Conservation (phyloP, 1,140 invertebrate genomes). For the Pseudachorutes palmiensis region DNA sequence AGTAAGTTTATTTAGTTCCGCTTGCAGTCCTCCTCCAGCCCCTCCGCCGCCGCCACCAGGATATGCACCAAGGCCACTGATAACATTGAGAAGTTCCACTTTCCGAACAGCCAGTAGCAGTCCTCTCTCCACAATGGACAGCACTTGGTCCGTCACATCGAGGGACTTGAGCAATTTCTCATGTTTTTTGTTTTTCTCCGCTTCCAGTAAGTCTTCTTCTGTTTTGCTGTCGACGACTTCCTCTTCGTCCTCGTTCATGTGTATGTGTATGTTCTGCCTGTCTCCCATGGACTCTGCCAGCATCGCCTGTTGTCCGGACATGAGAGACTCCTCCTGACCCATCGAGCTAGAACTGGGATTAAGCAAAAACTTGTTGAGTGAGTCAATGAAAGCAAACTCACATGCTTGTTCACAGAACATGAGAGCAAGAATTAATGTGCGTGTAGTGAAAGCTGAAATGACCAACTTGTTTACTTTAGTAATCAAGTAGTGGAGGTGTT, state of each 20-base stretch:
- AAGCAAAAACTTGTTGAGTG: too few relatives aligned
- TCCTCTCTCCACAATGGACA: neutral
- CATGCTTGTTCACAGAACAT: too few relatives aligned
- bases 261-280: neutral
- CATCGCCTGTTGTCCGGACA: neutral
- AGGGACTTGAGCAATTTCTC: slow-evolving; percentile 3
- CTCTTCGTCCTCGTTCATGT: slow-evolving; percentile 5
- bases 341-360: neutral
- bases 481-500: neutral
- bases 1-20: neutral
- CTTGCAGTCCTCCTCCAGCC: neutral
- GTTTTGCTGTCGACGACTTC: neutral
- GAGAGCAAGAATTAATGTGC: too few relatives aligned
- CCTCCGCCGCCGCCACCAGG: neutral
- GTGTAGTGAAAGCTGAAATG: neutral
- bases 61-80: neutral
- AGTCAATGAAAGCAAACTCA: too few relatives aligned
- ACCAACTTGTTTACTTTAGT: neutral
- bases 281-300: neutral
- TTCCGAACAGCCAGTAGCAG: neutral
- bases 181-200: slow-evolving; percentile 1
- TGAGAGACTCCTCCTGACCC: neutral
- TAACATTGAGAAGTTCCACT: slow-evolving; percentile 1
- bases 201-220: neutral
- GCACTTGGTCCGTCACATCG: neutral